phyloP scores from a whole-genome alignment of 2,888 invertebrate genomes.

The Lucinisca nassula region DNA sequence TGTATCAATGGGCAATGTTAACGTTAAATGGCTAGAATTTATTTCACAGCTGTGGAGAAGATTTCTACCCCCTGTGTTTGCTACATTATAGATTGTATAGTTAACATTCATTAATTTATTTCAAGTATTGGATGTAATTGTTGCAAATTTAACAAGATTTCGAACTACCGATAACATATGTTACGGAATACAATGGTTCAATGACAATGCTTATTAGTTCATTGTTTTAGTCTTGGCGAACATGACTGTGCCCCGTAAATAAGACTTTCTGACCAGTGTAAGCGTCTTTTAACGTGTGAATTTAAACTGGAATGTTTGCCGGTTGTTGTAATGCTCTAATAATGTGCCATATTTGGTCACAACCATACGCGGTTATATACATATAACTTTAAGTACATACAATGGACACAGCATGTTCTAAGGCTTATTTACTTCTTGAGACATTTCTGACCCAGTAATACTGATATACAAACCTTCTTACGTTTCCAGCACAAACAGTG shows the following conservation, averaged over 20 bases:
- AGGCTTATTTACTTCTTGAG: too few species aligned
- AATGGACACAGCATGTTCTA: too few species aligned
- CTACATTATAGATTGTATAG: slow-evolving; percentile 43
- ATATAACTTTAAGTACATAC: too few species aligned
- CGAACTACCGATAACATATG: neutral
- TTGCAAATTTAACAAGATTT: neutral
- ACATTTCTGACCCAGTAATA: too few species aligned
- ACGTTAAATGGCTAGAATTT: neutral
- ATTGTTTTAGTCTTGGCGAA: neutral
- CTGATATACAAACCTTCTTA: too few species aligned
- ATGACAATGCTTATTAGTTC: slow-evolving; percentile 7
- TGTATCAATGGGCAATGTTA: neutral
- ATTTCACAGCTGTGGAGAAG: neutral
- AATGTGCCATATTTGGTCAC: too few species aligned
- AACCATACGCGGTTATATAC: too few species aligned
- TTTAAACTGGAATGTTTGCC: too few species aligned
- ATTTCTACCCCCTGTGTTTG: neutral
- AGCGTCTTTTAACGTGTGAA: too few species aligned
- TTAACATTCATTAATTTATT: slow-evolving; percentile 53
- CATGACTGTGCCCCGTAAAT: neutral
- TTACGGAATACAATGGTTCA: neutral
- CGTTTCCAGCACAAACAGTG: too few species aligned
- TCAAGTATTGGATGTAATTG: neutral
- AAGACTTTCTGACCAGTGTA: neutral
- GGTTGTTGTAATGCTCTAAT: too few species aligned